A percentile compares a stretch with the other conserved stretches of the same genome.
phyloP scores from a whole-genome alignment of 2,113 vertebrate genomes.

The Esox niger region DNA sequence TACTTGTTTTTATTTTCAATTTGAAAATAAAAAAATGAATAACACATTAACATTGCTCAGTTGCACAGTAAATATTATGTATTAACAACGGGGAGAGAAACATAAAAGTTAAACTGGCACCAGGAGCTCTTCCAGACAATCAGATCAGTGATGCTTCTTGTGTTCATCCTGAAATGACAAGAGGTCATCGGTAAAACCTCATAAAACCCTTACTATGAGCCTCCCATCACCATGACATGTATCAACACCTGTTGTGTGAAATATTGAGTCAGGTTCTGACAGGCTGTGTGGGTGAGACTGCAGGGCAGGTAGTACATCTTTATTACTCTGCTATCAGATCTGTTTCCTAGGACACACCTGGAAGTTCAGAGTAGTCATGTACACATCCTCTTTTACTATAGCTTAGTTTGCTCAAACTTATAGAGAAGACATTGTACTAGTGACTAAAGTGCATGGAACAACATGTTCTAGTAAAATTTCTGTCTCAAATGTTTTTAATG shows the following conservation, averaged over 20 bases:
- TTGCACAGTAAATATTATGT: no score
- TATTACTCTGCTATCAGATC: constrained; percentile 11
- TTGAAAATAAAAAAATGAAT: no score
- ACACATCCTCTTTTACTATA: no score
- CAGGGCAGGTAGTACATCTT: not conserved
- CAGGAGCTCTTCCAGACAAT: not conserved
- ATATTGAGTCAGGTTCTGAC: not conserved
- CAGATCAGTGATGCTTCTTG: not conserved
- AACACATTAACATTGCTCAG: no score
- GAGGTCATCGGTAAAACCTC: not conserved
- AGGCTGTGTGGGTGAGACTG: not conserved
- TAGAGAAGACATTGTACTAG: no score
- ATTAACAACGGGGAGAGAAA: not conserved
- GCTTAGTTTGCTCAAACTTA: no score
- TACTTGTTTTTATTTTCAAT: no score
- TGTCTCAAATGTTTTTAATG: no score
- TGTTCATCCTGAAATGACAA: not conserved
- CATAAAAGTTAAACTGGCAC: not conserved
- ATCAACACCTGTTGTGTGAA: not conserved
- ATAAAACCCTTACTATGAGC: not conserved
- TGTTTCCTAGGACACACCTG: not conserved
- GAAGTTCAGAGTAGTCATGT: not conserved
- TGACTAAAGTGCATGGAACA: no score
- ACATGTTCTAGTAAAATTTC: no score
- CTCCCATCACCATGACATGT: not conserved